Evolutionary conservation across 1,140 invertebrate genomes (phyloP).

Genomic region (Aphelenchoides fujianensis): DNA sequence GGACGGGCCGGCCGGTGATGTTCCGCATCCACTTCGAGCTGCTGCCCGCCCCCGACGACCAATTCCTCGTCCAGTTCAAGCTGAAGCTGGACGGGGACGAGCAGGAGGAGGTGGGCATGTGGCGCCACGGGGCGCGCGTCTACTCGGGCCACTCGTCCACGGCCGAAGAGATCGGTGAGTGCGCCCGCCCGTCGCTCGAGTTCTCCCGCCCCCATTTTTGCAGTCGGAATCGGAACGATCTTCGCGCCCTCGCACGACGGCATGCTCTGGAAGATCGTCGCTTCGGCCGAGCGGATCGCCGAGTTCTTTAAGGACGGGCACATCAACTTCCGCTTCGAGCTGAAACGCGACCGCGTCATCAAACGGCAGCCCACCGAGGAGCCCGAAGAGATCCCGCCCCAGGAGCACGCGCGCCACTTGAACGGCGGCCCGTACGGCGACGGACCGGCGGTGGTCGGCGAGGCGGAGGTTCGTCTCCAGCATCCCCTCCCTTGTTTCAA

Average conservation of each 20-base stretch:
- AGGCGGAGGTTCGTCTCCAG: too few species aligned
- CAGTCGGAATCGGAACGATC: too few species aligned
- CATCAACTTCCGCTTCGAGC: background rate
- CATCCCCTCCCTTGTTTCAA: too few species aligned
- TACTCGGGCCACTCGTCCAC: background rate
- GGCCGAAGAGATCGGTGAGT: background rate
- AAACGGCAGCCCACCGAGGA: background rate
- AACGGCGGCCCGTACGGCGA: background rate
- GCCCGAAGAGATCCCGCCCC: background rate
- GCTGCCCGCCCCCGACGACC: background rate
- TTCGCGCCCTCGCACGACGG: background rate
- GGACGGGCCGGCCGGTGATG: background rate
- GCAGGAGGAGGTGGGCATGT: background rate
- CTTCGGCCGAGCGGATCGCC: background rate
- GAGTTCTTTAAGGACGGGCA: background rate
- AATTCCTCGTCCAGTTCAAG: background rate
- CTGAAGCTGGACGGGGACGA: background rate
- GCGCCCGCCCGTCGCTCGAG: background rate
- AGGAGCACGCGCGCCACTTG: background rate
- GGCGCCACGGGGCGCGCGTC: background rate
- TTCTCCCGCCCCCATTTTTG: background rate
- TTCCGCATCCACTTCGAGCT: background rate
- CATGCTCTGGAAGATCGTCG: background rate
- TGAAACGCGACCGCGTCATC: background rate
- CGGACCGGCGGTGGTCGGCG: background rate